A percentile compares a stretch with the other conserved stretches of the same genome.
Evolutionary conservation across 2,113 vertebrate species (phyloP).

Genomic region (Chaetops frenatus): DNA sequence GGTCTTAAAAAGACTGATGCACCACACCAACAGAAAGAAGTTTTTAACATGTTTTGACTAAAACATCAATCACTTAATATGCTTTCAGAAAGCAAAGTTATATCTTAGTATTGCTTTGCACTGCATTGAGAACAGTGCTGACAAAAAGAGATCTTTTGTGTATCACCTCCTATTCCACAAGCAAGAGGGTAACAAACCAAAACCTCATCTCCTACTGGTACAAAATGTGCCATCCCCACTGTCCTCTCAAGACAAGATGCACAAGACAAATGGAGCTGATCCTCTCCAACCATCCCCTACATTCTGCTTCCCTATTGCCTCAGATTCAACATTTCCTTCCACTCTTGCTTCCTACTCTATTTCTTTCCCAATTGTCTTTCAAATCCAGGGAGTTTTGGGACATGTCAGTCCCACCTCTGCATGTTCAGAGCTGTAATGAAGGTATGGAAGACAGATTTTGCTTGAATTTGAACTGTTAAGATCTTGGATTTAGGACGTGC

Average conservation of each 20-base stretch:
- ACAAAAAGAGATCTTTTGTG: neutral
- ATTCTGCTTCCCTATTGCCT: neutral
- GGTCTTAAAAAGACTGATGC: neutral
- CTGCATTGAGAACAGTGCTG: neutral
- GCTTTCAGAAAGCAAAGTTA: neutral
- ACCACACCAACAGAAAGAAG: neutral
- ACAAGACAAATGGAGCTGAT: neutral
- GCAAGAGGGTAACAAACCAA: neutral
- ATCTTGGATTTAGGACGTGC: neutral
- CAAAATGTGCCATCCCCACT: neutral
- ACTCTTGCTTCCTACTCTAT: neutral
- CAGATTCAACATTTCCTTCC: neutral
- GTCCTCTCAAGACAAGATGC: neutral
- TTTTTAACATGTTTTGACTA: neutral
- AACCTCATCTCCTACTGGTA: neutral
- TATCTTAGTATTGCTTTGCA: neutral
- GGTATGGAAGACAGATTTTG: neutral
- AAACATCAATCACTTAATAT: neutral
- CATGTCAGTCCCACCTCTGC: neutral
- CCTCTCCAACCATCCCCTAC: neutral
- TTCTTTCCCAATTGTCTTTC: neutral
- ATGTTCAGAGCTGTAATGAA: neutral
- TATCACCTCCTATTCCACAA: neutral
- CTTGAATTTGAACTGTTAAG: neutral
- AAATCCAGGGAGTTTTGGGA: neutral